These are phyloP conservation scores for Chymomyza amoena DNA, from an alignment of 2,888 invertebrate genomes.

Conservation along the genomic window DNA sequence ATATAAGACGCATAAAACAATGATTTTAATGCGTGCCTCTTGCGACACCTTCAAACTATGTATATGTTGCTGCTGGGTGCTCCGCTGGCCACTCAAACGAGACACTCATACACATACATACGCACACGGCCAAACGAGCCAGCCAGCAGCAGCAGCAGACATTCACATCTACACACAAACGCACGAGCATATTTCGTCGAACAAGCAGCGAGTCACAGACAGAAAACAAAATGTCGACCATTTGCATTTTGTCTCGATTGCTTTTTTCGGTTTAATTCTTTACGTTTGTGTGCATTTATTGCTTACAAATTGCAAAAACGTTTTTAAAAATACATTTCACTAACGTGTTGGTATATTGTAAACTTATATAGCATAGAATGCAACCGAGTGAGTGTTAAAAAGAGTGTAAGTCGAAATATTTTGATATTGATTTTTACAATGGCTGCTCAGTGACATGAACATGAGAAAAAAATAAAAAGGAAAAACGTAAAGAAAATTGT, in stretches of 20 bases:
- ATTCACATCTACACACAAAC: slow-evolving; percentile 16
- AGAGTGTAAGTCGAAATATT: slow-evolving; percentile 27
- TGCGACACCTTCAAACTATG: slow-evolving; percentile 5
- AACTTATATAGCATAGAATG: neutral
- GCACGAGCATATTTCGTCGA: slow-evolving; percentile 47
- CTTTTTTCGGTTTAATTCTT: slow-evolving; percentile 33
- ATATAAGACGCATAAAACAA: neutral
- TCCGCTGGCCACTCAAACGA: slow-evolving; percentile 56
- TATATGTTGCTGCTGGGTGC: slow-evolving; percentile 38
- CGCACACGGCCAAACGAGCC: slow-evolving; percentile 13
- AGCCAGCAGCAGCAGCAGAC: neutral
- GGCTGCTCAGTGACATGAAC: slow-evolving; percentile 12
- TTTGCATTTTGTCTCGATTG: slow-evolving; percentile 51
- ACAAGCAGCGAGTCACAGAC: slow-evolving; percentile 57
- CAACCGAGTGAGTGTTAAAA: slow-evolving; percentile 8
- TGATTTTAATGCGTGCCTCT: neutral
- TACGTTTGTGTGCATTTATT: slow-evolving; percentile 19
- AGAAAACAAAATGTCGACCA: slow-evolving; percentile 74
- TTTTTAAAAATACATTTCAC: slow-evolving; percentile 5
- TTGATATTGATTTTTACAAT: slow-evolving; percentile 64
- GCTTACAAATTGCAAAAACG: neutral
- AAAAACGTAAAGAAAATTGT: neutral
- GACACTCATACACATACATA: slow-evolving; percentile 35
- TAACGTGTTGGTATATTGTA: neutral
- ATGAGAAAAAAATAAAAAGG: slow-evolving; percentile 17